Conservation (phyloP, 1,140 invertebrate species). For the Papilio helenus region DNA sequence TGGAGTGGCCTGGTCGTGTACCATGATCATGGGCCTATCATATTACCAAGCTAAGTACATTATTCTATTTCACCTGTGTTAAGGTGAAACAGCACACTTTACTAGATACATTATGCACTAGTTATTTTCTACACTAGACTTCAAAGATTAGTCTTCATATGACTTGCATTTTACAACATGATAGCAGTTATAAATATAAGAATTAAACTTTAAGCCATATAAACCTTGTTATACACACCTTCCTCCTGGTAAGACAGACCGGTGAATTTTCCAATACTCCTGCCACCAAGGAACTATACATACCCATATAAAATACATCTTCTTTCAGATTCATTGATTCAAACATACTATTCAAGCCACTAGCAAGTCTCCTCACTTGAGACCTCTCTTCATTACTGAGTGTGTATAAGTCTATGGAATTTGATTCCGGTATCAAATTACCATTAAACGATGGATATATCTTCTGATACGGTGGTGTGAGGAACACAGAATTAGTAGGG, state of each 20-base stretch:
- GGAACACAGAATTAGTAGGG: conserved; percentile 85
- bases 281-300: conserved; percentile 85
- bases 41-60: too few species aligned
- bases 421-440: conserved; percentile 71
- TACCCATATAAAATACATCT: conserved; percentile 86
- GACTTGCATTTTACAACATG: too few species aligned
- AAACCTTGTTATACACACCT: conserved; percentile 66
- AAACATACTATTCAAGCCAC: conserved; percentile 84
- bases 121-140: too few species aligned
- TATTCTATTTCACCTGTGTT: too few species aligned
- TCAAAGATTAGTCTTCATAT: too few species aligned
- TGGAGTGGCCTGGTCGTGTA: too few species aligned
- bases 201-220: background rate
- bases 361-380: conserved; percentile 77
- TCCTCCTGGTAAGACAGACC: conserved; percentile 81
- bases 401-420: conserved; percentile 76
- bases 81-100: too few species aligned
- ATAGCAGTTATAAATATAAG: background rate
- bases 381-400: conserved; percentile 66
- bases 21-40: too few species aligned
- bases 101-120: too few species aligned
- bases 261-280: conserved; percentile 85
- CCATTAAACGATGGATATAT: conserved; percentile 84
- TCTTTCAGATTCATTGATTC: conserved; percentile 85
- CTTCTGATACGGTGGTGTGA: conserved; percentile 85